A percentile compares a stretch with the other conserved stretches of the same genome.
These are phyloP conservation scores for Pemphredon lugubris DNA, from an alignment of 2,888 invertebrate genomes.

Conservation along the genomic window DNA sequence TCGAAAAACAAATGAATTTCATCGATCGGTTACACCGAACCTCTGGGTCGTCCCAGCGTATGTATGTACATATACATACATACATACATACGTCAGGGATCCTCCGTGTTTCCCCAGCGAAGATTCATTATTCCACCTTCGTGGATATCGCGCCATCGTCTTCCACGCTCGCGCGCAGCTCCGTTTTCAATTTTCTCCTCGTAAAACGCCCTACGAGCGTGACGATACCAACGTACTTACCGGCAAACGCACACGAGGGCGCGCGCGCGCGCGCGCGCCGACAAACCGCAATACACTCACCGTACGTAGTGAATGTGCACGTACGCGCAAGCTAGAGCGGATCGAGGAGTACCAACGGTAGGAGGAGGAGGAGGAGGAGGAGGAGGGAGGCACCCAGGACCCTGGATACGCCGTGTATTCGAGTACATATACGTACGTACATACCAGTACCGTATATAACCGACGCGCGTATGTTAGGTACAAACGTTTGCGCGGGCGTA, in stretches of 20 bases:
- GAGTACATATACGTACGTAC: slow-evolving; percentile 2
- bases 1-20: no score
- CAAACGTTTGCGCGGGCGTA: slow-evolving; percentile 11
- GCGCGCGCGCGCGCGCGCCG: background rate
- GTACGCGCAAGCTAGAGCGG: slow-evolving; percentile 9
- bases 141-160: slow-evolving; percentile 48
- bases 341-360: slow-evolving; percentile 33
- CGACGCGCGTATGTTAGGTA: no score
- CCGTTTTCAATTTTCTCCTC: slow-evolving; percentile 68
- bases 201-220: slow-evolving; percentile 52
- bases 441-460: no score
- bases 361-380: slow-evolving; percentile 16
- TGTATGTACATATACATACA: no score
- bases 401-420: slow-evolving; percentile 14
- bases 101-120: slow-evolving; percentile 17
- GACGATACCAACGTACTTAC: slow-evolving; percentile 41
- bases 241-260: slow-evolving; percentile 4
- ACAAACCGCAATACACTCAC: slow-evolving; percentile 21
- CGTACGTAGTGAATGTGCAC: background rate
- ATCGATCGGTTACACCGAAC: no score
- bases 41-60: no score
- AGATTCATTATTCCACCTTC: slow-evolving; percentile 52
- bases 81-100: no score
- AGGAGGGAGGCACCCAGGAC: background rate
- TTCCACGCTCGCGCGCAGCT: slow-evolving; percentile 56